A percentile compares a stretch with the other conserved stretches of the same genome.
phyloP scores from a whole-genome alignment of 2,113 vertebrate species.

The Rhinoderma darwinii region DNA sequence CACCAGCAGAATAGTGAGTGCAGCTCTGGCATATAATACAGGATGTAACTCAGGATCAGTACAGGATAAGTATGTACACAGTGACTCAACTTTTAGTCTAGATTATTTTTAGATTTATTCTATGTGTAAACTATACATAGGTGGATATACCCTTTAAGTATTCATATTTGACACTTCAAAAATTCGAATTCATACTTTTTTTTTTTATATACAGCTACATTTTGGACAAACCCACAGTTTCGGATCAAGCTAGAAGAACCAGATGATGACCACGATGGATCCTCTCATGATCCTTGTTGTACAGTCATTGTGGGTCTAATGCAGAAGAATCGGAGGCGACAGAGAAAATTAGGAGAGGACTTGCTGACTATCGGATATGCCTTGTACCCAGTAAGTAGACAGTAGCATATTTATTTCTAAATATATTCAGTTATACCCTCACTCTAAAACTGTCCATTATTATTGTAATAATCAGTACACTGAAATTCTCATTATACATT shows the following conservation, averaged over 20 bases:
- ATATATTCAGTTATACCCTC: background rate
- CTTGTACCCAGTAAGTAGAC: conserved; percentile 74
- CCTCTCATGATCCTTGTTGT: conserved; percentile 71
- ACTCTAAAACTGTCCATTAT: background rate
- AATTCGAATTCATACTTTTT: no score
- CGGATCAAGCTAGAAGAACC: conserved; percentile 75
- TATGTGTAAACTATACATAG: no score
- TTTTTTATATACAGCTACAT: conserved; percentile 68
- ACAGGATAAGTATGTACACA: background rate
- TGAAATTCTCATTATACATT: no score
- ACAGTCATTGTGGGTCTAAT: conserved; percentile 82
- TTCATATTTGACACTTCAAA: no score
- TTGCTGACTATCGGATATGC: conserved; percentile 83
- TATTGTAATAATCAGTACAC: no score
- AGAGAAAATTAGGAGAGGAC: conserved; percentile 77
- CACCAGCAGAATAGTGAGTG: no score
- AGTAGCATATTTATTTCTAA: background rate
- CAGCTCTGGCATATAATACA: no score
- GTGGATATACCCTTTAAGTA: no score
- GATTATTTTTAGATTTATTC: no score
- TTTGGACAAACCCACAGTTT: conserved; percentile 87
- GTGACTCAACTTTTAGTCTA: no score
- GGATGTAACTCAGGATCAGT: no score
- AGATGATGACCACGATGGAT: conserved; percentile 79
- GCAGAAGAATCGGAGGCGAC: conserved; percentile 82